Conservation (phyloP, 2,888 invertebrate genomes). For the Glyphotaelius pellucidus region DNA sequence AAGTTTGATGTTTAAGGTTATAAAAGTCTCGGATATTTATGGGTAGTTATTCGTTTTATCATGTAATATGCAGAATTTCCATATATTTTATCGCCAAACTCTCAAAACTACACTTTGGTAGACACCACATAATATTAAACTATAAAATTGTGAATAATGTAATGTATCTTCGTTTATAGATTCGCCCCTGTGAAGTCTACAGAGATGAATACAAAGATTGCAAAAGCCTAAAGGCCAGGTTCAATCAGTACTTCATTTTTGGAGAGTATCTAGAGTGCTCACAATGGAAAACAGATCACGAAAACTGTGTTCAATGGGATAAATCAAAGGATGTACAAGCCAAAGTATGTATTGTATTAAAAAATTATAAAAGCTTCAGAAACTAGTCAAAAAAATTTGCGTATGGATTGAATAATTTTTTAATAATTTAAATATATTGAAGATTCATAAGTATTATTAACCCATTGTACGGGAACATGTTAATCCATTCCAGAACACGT, state of each 20-base stretch:
- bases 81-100: background rate
- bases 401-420: background rate
- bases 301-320: constrained; percentile 85
- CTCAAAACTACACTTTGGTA: background rate
- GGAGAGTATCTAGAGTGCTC: constrained; percentile 86
- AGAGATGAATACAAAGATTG: constrained; percentile 90
- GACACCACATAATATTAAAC: too few relatives aligned
- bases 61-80: background rate
- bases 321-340: constrained; percentile 80
- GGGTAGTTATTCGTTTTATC: background rate
- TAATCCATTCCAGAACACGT: too few relatives aligned
- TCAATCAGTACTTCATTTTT: constrained; percentile 91
- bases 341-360: constrained; percentile 75
- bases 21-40: background rate
- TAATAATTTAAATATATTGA: background rate
- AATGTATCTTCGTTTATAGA: constrained; percentile 73
- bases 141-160: background rate
- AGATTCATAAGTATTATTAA: too few relatives aligned
- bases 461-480: too few relatives aligned
- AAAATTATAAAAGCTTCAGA: background rate
- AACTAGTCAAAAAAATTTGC: too few relatives aligned
- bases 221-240: constrained; percentile 83
- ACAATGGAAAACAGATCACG: constrained; percentile 87
- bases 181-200: constrained; percentile 88
- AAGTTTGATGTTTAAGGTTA: background rate